Percentiles rank a stretch among this genome's conserved stretches.
Evolutionary conservation across 2,888 invertebrate species (phyloP).

Genomic region (Synergus itoensis): DNA sequence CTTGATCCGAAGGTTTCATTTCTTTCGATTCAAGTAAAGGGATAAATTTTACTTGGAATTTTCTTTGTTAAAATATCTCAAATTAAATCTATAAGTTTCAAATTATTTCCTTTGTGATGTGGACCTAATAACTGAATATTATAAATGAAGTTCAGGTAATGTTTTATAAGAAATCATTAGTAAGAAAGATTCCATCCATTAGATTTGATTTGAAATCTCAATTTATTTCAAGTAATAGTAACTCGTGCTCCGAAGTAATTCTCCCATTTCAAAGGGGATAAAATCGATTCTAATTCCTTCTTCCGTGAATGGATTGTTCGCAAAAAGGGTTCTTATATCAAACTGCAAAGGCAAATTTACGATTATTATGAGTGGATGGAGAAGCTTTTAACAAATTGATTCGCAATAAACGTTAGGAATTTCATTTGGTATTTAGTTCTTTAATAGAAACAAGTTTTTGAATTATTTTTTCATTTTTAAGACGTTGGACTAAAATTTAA

Average conservation of each 20-base stretch:
- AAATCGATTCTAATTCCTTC: background rate
- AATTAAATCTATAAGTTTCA: background rate
- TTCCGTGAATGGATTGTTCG: background rate
- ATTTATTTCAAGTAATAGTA: conserved; percentile 7
- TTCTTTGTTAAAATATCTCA: background rate
- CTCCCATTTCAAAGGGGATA: background rate
- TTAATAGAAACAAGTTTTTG: too few species aligned
- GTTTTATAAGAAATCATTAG: background rate
- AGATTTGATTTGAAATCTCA: background rate
- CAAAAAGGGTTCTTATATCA: conserved; percentile 3
- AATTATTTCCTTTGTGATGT: background rate
- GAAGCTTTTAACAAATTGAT: conserved; percentile 2
- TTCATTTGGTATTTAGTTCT: too few species aligned
- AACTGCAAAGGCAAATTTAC: background rate
- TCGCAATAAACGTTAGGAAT: background rate
- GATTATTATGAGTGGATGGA: background rate
- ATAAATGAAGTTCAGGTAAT: background rate
- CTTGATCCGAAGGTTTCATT: conserved; percentile 24
- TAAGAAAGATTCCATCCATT: background rate
- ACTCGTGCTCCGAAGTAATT: conserved; percentile 1
- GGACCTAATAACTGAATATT: background rate
- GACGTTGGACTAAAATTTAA: too few species aligned
- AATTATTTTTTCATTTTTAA: too few species aligned
- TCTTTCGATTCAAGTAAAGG: background rate
- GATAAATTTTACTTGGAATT: conserved; percentile 1